phyloP scores from a whole-genome alignment of 2,888 invertebrate species.

The Neocrepidodera transversa region DNA sequence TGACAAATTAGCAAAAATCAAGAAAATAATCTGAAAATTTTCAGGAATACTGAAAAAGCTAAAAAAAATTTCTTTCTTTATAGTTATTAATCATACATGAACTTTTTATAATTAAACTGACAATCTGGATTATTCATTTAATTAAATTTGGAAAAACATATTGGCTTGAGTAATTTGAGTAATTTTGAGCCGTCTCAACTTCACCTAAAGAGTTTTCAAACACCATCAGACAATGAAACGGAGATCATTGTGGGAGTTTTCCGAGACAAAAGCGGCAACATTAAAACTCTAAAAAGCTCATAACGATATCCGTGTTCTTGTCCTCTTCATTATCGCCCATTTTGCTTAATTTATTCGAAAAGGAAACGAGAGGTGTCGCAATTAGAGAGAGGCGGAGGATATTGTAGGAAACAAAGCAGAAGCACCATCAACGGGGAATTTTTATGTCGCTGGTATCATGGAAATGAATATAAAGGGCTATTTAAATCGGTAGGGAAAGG shows the following conservation, averaged over 20 bases:
- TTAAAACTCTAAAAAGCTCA: conserved; percentile 15
- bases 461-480: neutral
- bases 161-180: neutral
- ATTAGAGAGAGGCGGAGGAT: conserved; percentile 8
- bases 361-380: conserved; percentile 21
- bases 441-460: conserved; percentile 3
- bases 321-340: conserved; percentile 23
- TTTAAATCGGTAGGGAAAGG: conserved; percentile 1
- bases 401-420: conserved; percentile 13
- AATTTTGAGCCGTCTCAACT: neutral
- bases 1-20: too few species aligned
- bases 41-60: too few species aligned
- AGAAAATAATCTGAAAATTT: too few species aligned
- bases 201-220: conserved; percentile 7
- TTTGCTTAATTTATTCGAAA: conserved; percentile 18
- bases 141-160: neutral
- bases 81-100: too few species aligned
- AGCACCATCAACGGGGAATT: neutral
- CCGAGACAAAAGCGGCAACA: conserved; percentile 15
- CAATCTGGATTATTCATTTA: neutral
- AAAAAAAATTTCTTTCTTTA: too few species aligned
- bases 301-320: conserved; percentile 20
- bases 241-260: conserved; percentile 8
- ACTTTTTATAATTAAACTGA: too few species aligned
- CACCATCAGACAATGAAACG: conserved; percentile 5